Evolutionary conservation across 2,888 invertebrate species (phyloP).

Genomic region (Luffia ferchaultella): DNA sequence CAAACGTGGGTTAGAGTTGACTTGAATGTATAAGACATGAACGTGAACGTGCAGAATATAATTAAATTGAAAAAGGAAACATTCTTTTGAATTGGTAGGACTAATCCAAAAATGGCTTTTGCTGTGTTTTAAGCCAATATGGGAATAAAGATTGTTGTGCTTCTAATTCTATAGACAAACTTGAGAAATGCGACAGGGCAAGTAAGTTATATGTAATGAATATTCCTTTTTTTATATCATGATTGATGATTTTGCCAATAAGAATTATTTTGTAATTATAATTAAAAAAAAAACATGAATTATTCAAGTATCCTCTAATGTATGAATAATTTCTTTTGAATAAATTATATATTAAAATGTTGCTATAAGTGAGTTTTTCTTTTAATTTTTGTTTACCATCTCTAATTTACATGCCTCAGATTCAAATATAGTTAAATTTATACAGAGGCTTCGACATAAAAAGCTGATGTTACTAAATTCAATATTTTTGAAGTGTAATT

Average conservation of each 20-base stretch:
- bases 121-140: too few relatives aligned
- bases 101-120: too few relatives aligned
- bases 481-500: too few relatives aligned
- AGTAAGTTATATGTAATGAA: conserved; percentile 30
- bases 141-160: conserved; percentile 35
- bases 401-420: too few relatives aligned
- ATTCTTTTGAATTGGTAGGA: too few relatives aligned
- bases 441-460: too few relatives aligned
- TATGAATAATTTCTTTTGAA: conserved; percentile 66
- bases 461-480: too few relatives aligned
- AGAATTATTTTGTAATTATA: conserved; percentile 63
- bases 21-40: too few relatives aligned
- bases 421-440: too few relatives aligned
- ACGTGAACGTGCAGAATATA: too few relatives aligned
- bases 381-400: conserved; percentile 3
- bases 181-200: conserved; percentile 41
- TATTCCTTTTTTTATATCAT: conserved; percentile 25
- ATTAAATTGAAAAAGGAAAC: too few relatives aligned
- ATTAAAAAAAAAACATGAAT: conserved; percentile 56
- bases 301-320: conserved; percentile 60
- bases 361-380: conserved; percentile 53
- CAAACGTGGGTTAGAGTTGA: too few relatives aligned
- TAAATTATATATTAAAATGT: conserved; percentile 69
- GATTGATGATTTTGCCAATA: conserved; percentile 51
- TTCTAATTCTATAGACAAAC: conserved; percentile 29